Evolutionary conservation across 2,113 vertebrate species (phyloP).

Genomic region (Hepsetus odoe): DNA sequence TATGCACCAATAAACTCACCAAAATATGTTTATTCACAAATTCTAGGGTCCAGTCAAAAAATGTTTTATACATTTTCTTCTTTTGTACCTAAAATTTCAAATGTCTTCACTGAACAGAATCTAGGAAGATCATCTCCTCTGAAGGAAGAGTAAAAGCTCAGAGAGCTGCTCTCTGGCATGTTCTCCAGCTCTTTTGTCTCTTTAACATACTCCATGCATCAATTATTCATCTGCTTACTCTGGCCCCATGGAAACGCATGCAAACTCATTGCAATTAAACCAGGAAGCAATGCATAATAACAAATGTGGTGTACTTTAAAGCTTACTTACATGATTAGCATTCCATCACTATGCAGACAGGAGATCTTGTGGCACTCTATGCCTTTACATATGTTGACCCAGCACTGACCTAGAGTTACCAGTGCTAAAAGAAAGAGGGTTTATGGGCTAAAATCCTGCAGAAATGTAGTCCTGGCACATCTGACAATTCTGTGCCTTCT

Average conservation of each 20-base stretch:
- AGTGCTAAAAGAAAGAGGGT: neutral
- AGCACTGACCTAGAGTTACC: neutral
- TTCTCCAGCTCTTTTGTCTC: conserved; percentile 7
- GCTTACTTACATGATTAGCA: conserved; percentile 31
- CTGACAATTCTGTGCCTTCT: neutral
- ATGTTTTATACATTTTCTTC: neutral
- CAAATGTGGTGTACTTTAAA: conserved; percentile 5
- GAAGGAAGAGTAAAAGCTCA: neutral
- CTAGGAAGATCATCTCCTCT: conserved; percentile 12
- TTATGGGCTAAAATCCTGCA: neutral
- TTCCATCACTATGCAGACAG: conserved; percentile 25
- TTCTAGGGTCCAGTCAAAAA: too few species aligned
- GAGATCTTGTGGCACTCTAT: neutral
- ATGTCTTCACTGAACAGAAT: neutral
- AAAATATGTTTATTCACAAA: too few species aligned
- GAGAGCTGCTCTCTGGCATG: conserved; percentile 4
- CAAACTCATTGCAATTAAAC: conserved; percentile 6
- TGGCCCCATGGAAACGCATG: conserved; percentile 10
- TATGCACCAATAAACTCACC: too few species aligned
- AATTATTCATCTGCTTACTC: conserved; percentile 25
- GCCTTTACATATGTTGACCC: neutral
- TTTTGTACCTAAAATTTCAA: neutral
- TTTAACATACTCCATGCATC: conserved; percentile 21
- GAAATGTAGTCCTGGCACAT: neutral
- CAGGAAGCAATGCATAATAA: conserved; percentile 23